These are phyloP conservation scores for Hemiscyllium ocellatum DNA, from an alignment of 2,113 vertebrate species.

Conservation along the genomic window DNA sequence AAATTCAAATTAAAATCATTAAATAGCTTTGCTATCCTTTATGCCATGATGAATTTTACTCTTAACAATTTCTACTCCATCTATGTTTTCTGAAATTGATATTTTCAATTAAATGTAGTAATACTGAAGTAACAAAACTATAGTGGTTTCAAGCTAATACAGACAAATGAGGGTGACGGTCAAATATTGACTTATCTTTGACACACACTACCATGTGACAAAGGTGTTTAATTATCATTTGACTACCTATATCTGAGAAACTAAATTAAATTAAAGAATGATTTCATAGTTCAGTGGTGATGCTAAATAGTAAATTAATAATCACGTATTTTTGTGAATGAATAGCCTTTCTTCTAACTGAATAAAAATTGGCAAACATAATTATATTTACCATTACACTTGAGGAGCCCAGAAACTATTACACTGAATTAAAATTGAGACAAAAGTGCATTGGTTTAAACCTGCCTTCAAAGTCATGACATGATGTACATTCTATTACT, in stretches of 20 bases:
- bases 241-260: slow-evolving; percentile 44
- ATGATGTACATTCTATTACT: background rate
- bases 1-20: slow-evolving; percentile 34
- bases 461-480: background rate
- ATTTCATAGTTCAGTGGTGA: slow-evolving; percentile 49
- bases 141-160: slow-evolving; percentile 53
- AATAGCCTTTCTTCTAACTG: background rate
- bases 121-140: slow-evolving; percentile 50
- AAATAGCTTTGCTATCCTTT: background rate
- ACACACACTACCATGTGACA: slow-evolving; percentile 49
- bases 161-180: slow-evolving; percentile 55
- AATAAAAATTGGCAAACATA: background rate
- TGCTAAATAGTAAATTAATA: slow-evolving; percentile 46
- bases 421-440: background rate
- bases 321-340: background rate
- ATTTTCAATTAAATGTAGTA: slow-evolving; percentile 56
- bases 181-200: slow-evolving; percentile 57
- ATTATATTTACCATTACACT: background rate
- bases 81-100: slow-evolving; percentile 51
- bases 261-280: slow-evolving; percentile 48
- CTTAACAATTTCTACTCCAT: slow-evolving; percentile 3
- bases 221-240: slow-evolving; percentile 55
- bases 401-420: background rate
- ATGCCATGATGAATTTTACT: slow-evolving; percentile 23
- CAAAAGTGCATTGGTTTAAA: background rate